phyloP scores from a whole-genome alignment of 2,888 invertebrate genomes.

The Eristalis arbustorum region DNA sequence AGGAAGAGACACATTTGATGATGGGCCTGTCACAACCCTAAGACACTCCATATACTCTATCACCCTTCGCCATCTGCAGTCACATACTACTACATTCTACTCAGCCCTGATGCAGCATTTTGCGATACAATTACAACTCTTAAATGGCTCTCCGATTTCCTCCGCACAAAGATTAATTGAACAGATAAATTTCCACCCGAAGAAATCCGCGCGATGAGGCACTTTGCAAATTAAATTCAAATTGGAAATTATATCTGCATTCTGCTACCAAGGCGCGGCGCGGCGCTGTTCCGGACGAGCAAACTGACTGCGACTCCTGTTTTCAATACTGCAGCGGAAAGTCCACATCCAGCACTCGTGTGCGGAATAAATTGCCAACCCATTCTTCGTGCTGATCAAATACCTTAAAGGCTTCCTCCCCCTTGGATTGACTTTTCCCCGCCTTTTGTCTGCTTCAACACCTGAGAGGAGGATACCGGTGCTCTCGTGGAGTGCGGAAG shows the following conservation, averaged over 20 bases:
- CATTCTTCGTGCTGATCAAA: conserved; percentile 55
- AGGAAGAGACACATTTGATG: too few species aligned
- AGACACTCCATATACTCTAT: neutral
- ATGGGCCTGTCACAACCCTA: neutral
- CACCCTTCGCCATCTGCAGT: neutral
- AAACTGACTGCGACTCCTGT: conserved; percentile 26
- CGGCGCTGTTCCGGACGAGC: neutral
- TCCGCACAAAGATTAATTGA: conserved; percentile 11
- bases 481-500: conserved; percentile 26
- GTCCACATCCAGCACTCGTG: conserved; percentile 12
- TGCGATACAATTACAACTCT: conserved; percentile 1
- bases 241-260: conserved; percentile 34
- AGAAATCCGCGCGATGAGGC: conserved; percentile 1
- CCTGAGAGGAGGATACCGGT: conserved; percentile 12
- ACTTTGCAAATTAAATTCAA: conserved; percentile 38
- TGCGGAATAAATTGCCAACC: conserved; percentile 41
- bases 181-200: conserved; percentile 28
- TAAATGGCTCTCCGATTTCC: conserved; percentile 11
- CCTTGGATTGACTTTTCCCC: conserved; percentile 44
- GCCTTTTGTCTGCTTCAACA: conserved; percentile 30
- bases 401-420: conserved; percentile 54
- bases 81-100: neutral
- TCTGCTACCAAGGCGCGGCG: neutral
- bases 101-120: neutral
- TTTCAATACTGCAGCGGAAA: conserved; percentile 5